Base-by-base conservation (phyloP, 2,113 vertebrate genomes). In the Amia ocellicauda region DNA sequence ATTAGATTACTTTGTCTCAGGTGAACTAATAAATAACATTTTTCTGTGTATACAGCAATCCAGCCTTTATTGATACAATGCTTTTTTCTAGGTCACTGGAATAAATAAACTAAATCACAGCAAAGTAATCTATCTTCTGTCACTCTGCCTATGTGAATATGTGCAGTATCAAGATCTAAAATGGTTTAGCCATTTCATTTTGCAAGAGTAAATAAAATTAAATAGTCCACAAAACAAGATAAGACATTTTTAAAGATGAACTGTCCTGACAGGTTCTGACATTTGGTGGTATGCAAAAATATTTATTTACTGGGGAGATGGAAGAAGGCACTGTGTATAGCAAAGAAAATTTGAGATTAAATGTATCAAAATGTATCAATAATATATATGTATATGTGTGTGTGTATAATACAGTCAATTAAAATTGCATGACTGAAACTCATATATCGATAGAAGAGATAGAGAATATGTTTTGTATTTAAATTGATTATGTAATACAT, bases 61-160 rank as follows among this genome's bases (percentile, higher is more conserved):
- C 45, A 29, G 27, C 7, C 22, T 22, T 50, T 51, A 31, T 51
- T 28, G 64, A 42, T 74, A 65, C 54, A 49, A 66, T 74, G 68
- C 68, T 40, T 55, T 59, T 74, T 76, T 80, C 69, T 72, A 74
- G 74, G 79, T 82, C 76, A 77, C 73, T 60, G 63, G 72, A 80
- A 80, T 75, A 62, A 80, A 79, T 75, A 73, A 76, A 65, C 75
- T 74, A 79, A 80, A 84, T 82, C 73, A 79, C 73, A 64, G 69
- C 64, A 66, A 73, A 73, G 77, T 84, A 80, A 84, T 86, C 79
- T 79, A 68, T 57, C 68, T 76, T 74, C 79, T 80, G 78, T 83
- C 80, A 79, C 75, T 69, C 70, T 54, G 58, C 8, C 76, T 43
- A 24, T 22, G 64, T 72, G 72, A 69, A 71, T 20, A 28, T 71